Evolutionary conservation across 2,888 invertebrate species (phyloP), one percentile per base, ranked within the genome.

Genomic region (Pristionchus mayeri): DNA sequence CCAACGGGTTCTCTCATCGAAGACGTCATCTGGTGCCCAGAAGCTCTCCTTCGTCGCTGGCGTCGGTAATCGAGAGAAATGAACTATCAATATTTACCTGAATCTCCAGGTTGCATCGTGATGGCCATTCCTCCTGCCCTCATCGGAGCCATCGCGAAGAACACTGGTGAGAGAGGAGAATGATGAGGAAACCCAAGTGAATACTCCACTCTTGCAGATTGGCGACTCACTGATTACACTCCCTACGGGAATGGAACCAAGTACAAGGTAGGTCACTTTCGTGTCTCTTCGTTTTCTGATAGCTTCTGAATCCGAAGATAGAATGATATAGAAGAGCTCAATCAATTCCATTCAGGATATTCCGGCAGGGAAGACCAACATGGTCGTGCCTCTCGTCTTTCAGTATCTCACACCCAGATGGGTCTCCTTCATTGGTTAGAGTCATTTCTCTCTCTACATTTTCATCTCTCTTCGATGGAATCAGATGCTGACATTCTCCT

Each of bases 51-150:
- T 97, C 94, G 97, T 98, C 81, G 98, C 98, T 0, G 98, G 98
- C 11, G 94, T 96, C 87, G 98, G 71, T 71, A 7, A n/a, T n/a
- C 0, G 71, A n/a, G 16, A 2, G 21, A 21, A 63, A 34, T 63
- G 21, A 34, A 63, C 16, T 11, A 11, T 34, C 34, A 24, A n/a
- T 16, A 13, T n/a, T 54, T 40, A 24, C 11, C 3, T 44, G 44
- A 44, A 24, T 7, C n/a, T 21, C 0, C 40, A 71, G 71, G 98
- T 30, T 98, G 98, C 94, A 95, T 98, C 91, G 94, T 98, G 92
- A 98, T 98, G 97, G 98, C 98, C 78, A 96, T 98, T 90, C 98
- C 98, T 52, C 97, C 98, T 3, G 96, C 98, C 85, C 95, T 98
- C 86, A 98, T 99, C 91, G 98, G 98, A 88, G 98, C 97, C 87